These are phyloP conservation scores for Rhinogobius similis DNA, from an alignment of 2,113 vertebrate species.

Conservation along the genomic window DNA sequence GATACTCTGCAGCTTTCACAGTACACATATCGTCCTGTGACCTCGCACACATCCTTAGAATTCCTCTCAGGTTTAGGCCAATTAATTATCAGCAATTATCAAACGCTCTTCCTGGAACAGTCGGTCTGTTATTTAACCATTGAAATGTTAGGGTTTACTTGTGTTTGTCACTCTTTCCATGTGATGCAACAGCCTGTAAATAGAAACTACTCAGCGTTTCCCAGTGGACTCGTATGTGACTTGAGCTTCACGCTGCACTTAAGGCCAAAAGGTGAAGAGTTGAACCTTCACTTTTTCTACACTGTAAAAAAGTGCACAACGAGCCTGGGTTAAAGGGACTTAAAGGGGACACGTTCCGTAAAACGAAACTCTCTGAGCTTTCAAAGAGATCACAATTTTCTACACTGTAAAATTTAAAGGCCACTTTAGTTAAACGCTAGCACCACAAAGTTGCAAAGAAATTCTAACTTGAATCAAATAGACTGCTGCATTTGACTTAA, in stretches of 20 bases:
- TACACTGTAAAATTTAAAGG: too few relatives aligned
- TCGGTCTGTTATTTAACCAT: neutral
- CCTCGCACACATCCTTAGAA: too few relatives aligned
- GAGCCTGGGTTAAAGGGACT: neutral
- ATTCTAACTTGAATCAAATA: too few relatives aligned
- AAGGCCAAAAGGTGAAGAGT: constrained; percentile 26
- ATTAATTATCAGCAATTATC: too few relatives aligned
- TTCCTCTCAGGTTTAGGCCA: neutral
- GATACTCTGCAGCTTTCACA: too few relatives aligned
- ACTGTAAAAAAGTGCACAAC: neutral
- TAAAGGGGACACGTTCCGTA: neutral
- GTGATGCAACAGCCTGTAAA: neutral
- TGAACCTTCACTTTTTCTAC: constrained; percentile 12
- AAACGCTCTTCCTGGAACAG: neutral
- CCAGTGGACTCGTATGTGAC: neutral
- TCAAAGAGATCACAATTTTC: too few relatives aligned
- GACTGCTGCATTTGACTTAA: too few relatives aligned
- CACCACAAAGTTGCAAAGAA: too few relatives aligned
- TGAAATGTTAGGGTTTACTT: neutral
- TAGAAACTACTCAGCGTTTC: neutral
- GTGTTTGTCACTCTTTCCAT: neutral
- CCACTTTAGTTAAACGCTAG: too few relatives aligned
- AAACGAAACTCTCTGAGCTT: too few relatives aligned
- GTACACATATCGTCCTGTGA: too few relatives aligned
- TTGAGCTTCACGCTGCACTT: constrained; percentile 6